Evolutionary conservation across 2,888 invertebrate genomes (phyloP), one percentile per base, ranked within the genome.

Genomic region (Ennomos erosarius): DNA sequence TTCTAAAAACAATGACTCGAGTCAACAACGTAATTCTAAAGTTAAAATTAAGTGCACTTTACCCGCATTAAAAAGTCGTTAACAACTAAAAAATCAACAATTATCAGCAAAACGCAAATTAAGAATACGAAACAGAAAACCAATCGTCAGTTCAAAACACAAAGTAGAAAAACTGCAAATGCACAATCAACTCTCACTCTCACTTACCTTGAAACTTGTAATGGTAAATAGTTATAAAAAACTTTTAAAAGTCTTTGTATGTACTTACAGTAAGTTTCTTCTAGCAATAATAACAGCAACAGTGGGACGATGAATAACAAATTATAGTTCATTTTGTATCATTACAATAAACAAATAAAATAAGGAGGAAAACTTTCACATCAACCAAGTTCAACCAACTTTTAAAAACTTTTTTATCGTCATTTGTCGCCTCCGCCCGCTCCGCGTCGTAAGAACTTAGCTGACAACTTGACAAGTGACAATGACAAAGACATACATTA

Each of bases 181-280:
- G 26, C 8, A 52, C 34, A 13, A 52, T 2, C 34, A 55, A 53
- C 37, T 55, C 34, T 47, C 76, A 88, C 90, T 90, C 89, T 89
- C 90, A 87, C 90, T 90, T 81, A 84, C 90, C 91, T 91, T 90
- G 90, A 76, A 72, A 75, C 42, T 34, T 59, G 6, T 6, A 26
- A 26, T n/a, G n/a, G 26, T 1, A 26, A 26, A 26, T 26, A 26
- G 5, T 26, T 26, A 0, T 26, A 26, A 0, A 6, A 34, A 74
- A 78, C 75, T 78, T 77, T 76, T 74, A 76, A 63, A 58, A 70
- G 55, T 65, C 59, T 69, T 60, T 75, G 75, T 77, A 90, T 75
- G 75, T 77, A 90, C 90, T 90, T 87, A 91, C 91, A 78, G 69
- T 81, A 79, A 61, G 74, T 81, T 75, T 80, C 81, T 56, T 81